Evolutionary conservation across 92 coral and sea anemone species (phyloP).

Genomic region (Parazoanthus darwini): DNA sequence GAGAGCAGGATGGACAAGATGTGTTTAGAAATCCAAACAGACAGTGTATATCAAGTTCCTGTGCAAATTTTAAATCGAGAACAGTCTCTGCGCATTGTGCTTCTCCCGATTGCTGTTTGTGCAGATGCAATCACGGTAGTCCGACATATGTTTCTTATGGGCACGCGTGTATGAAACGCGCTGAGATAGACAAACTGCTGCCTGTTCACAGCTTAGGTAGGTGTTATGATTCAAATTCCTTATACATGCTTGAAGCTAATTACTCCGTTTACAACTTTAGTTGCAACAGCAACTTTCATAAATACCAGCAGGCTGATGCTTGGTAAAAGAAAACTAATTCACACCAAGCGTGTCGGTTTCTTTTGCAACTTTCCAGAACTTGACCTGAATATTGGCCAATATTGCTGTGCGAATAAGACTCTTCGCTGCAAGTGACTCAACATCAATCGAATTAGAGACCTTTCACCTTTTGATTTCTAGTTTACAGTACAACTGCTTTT

Average conservation of each 20-base stretch:
- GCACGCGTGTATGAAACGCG: conserved; percentile 19
- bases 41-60: conserved; percentile 10
- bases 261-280: not conserved
- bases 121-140: not conserved
- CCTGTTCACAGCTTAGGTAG: conserved; percentile 5
- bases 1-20: conserved; percentile 4
- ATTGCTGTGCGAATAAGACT: not conserved
- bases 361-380: not conserved
- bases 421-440: not conserved
- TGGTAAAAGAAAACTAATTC: too few relatives aligned
- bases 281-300: not conserved
- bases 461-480: not conserved
- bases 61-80: not conserved
- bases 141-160: conserved; percentile 18
- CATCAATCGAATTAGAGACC: not conserved
- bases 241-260: not conserved
- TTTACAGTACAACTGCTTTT: too few relatives aligned
- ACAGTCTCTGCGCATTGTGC: not conserved
- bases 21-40: conserved; percentile 7
- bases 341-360: not conserved
- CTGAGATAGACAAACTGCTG: not conserved
- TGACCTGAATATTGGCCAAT: not conserved
- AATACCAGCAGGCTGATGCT: too few relatives aligned
- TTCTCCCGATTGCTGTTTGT: not conserved
- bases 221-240: too few relatives aligned